Evolutionary conservation across 2,797 vertebrate genomes (phyloP), one percentile per base, ranked within the genome.

Genomic region (Picus viridis): DNA sequence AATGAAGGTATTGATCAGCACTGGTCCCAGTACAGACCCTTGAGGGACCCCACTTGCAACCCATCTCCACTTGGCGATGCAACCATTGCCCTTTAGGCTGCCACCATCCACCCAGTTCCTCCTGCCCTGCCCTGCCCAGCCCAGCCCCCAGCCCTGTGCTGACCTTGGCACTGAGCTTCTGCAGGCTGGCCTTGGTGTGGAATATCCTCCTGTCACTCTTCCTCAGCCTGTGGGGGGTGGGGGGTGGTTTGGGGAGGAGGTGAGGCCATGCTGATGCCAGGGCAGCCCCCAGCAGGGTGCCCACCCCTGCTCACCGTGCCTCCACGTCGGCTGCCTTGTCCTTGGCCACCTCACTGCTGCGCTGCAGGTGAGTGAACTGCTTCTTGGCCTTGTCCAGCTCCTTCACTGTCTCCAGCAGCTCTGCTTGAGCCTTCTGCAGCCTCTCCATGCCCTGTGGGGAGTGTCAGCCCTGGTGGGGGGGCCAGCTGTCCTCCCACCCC

Each of bases 91-190:
- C 49, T 49, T 24, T 51, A 12, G 23, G 23, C 49, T 51, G 49
- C 98, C 41, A 43, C 41, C 41, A 43, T 43, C 16, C 14, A 16
- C 16, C 41, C 16, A 16, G 11, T 20, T 47, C 41, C 41, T 22
- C 20, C 41, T 43, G 41, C 41, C 19, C 41, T 43, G 41, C 41
- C 19, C 47, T 22, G 47, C 20, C 19, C 41, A 43, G 41, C 41
- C 41, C 41, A 43, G 41, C 15, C 41, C 15, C 41, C 41, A 43
- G 41, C 47, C 12, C 47, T 36, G 41, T 43, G 15, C 95, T 9
- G 63, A 99, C 99, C 98, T 99, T 99, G 78, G 98, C 93, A 5
- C 97, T 98, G 89, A 98, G 98, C 95, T 99, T 99, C 17, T 98
- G 98, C 81, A 98, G 95, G 75, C 98, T 98, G 75, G 98, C 95